Conservation (phyloP, 2,888 invertebrate genomes). For the Archips xylosteana region DNA sequence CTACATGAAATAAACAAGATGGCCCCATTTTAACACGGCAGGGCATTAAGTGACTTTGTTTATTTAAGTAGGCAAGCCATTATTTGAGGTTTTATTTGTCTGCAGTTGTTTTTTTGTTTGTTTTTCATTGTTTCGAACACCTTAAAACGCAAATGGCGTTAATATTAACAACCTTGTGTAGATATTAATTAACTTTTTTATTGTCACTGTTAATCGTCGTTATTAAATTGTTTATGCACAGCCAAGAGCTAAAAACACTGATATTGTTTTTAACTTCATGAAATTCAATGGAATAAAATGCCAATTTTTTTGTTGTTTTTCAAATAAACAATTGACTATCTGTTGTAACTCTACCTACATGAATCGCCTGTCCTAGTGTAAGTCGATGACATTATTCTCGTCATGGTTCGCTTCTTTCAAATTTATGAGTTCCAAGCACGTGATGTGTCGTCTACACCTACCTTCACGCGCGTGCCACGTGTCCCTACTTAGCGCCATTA, state of each 20-base stretch:
- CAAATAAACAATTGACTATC: too few species aligned
- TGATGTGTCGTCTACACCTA: conserved; percentile 21
- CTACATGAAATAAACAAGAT: conserved; percentile 36
- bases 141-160: neutral
- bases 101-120: conserved; percentile 12
- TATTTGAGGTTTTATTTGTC: conserved; percentile 18
- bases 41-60: conserved; percentile 22
- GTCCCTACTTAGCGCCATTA: conserved; percentile 32
- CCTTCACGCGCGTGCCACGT: conserved; percentile 28
- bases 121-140: conserved; percentile 4
- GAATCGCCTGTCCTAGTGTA: conserved; percentile 16
- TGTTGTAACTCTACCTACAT: neutral
- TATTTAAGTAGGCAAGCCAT: conserved; percentile 25
- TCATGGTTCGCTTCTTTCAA: conserved; percentile 24
- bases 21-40: conserved; percentile 32
- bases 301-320: too few species aligned
- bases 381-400: conserved; percentile 25
- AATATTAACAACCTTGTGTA: neutral
- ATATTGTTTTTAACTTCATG: too few species aligned
- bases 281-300: too few species aligned
- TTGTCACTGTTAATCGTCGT: neutral
- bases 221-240: neutral
- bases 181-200: neutral
- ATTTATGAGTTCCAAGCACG: conserved; percentile 34
- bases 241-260: too few species aligned